Conservation (phyloP, 2,888 invertebrate species). For the Cotesia congregata region DNA sequence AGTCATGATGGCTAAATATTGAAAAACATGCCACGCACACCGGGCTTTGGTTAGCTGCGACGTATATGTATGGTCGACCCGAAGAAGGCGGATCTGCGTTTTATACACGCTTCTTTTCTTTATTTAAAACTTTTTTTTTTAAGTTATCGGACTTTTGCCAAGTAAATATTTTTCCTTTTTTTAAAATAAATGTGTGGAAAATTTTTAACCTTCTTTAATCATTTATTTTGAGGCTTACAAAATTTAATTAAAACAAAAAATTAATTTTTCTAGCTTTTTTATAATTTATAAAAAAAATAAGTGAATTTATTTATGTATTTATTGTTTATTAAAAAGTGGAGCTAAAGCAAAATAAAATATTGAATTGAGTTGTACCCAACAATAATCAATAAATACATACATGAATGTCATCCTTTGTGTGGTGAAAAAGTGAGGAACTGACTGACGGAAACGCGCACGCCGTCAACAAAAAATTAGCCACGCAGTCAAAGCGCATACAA, state of each 20-base stretch:
- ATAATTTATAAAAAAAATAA: too few species aligned
- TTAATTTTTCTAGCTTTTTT: too few species aligned
- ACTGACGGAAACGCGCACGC: conserved; percentile 42
- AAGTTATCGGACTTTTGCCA: conserved; percentile 19
- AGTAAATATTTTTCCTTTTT: conserved; percentile 48
- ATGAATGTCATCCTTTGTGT: conserved; percentile 15
- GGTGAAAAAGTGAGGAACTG: conserved; percentile 34
- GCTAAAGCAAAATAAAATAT: neutral
- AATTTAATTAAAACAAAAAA: too few species aligned
- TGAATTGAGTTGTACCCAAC: neutral
- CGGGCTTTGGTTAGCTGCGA: conserved; percentile 7
- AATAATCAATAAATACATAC: neutral
- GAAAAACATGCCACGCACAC: conserved; percentile 67
- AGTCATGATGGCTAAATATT: conserved; percentile 70
- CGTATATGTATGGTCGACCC: neutral
- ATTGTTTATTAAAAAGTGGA: conserved; percentile 2
- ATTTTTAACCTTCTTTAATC: too few species aligned
- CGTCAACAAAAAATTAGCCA: conserved; percentile 54
- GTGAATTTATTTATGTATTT: neutral
- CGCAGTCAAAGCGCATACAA: conserved; percentile 54
- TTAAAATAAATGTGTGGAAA: neutral
- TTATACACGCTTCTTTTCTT: conserved; percentile 52
- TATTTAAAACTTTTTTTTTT: neutral
- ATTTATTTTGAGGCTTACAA: too few species aligned
- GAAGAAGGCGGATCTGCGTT: conserved; percentile 34